A percentile compares a stretch with the other conserved stretches of the same genome.
Evolutionary conservation across 2,888 invertebrate genomes (phyloP).

Genomic region (Euzetes globulus): DNA sequence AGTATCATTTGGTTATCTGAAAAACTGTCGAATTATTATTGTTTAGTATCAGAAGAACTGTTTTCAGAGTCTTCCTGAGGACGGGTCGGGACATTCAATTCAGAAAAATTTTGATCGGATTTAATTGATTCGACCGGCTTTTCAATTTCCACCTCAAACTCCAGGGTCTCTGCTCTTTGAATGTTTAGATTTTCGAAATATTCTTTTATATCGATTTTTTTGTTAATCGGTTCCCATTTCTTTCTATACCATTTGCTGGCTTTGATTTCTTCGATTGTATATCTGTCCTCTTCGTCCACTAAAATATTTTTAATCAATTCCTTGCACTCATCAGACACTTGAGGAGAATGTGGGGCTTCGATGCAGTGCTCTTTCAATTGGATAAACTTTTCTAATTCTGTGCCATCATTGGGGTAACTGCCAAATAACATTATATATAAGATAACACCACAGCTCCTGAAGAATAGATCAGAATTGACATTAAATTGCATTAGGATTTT

Average conservation of each 20-base stretch:
- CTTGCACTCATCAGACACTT: slow-evolving; percentile 7
- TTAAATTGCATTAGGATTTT: not conserved
- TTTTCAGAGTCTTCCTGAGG: too few species aligned
- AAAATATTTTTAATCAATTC: slow-evolving; percentile 5
- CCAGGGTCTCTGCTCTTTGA: not conserved
- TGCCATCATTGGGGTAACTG: not conserved
- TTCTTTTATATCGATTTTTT: not conserved
- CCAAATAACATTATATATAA: slow-evolving; percentile 25
- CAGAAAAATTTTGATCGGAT: too few species aligned
- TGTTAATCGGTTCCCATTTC: not conserved
- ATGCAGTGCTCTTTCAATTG: not conserved
- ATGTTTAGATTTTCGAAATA: slow-evolving; percentile 9
- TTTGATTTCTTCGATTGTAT: not conserved
- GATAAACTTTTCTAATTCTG: not conserved
- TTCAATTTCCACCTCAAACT: too few species aligned
- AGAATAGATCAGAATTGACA: not conserved
- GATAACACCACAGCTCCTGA: slow-evolving; percentile 11
- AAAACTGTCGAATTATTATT: too few species aligned
- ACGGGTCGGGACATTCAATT: too few species aligned
- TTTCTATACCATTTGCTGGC: slow-evolving; percentile 3
- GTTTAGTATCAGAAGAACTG: too few species aligned
- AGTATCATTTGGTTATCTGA: too few species aligned
- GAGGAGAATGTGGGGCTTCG: not conserved
- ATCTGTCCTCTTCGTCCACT: not conserved
- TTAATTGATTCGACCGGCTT: too few species aligned